Conservation (phyloP, 2,797 vertebrate species). For the Aulostomus chinensis region DNA sequence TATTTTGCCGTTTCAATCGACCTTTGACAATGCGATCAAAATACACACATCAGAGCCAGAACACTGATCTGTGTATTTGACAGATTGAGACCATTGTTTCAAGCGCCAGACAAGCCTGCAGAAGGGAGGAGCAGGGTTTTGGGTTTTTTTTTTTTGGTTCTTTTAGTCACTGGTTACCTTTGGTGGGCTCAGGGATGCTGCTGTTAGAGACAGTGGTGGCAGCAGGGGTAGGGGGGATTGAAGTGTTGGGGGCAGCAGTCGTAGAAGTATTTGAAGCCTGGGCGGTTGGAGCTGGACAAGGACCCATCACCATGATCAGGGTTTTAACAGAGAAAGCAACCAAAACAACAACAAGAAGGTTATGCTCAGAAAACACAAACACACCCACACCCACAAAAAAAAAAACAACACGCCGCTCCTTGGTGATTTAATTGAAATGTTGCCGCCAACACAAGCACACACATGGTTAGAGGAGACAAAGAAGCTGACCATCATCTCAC, state of each 20-base stretch:
- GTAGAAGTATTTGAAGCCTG: rapidly evolving
- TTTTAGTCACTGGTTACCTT: slow-evolving; percentile 67
- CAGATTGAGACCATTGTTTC: too few species aligned
- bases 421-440: too few species aligned
- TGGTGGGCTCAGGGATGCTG: slow-evolving; percentile 22
- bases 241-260: rapidly evolving
- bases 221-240: slow-evolving; percentile 15
- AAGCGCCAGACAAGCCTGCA: too few species aligned
- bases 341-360: too few species aligned
- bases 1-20: too few species aligned
- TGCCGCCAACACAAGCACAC: background rate
- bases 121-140: slow-evolving; percentile 8
- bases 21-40: too few species aligned
- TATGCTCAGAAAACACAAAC: slow-evolving; percentile 27
- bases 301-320: slow-evolving; percentile 56
- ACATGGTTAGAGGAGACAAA: background rate
- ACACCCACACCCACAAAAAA: background rate
- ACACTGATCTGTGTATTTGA: too few species aligned
- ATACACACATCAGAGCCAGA: too few species aligned
- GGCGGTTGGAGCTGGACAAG: slow-evolving; percentile 20
- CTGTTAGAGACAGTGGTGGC: slow-evolving; percentile 19
- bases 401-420: background rate
- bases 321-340: slow-evolving; percentile 26
- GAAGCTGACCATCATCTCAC: background rate
- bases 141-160: too few species aligned